Conservation (phyloP, 2,888 invertebrate genomes). For the Anorthoa munda region DNA sequence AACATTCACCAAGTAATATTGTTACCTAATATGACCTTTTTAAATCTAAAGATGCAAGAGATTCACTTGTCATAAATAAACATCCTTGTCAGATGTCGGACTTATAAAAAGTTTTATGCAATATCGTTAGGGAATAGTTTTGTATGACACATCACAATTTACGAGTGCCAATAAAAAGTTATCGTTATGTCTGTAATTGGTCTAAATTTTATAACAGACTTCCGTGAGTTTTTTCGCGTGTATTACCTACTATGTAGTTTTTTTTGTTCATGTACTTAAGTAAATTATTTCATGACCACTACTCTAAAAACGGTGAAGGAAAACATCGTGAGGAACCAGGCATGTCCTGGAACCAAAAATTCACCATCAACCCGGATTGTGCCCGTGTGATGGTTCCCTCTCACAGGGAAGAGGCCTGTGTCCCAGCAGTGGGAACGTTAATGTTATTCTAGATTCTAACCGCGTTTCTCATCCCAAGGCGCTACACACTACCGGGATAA, state of each 20-base stretch:
- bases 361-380: too few relatives aligned
- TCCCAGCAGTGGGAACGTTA: too few relatives aligned
- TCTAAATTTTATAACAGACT: not conserved
- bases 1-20: not conserved
- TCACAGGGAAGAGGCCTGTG: too few relatives aligned
- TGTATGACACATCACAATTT: slow-evolving; percentile 13
- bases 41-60: slow-evolving; percentile 17
- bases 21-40: slow-evolving; percentile 33
- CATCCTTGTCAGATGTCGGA: slow-evolving; percentile 6
- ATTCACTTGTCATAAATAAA: slow-evolving; percentile 20
- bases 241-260: not conserved
- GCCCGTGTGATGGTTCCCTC: too few relatives aligned
- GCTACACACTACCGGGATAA: too few relatives aligned
- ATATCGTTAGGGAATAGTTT: not conserved
- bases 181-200: slow-evolving; percentile 5
- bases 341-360: too few relatives aligned
- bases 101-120: slow-evolving; percentile 27
- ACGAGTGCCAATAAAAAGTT: not conserved
- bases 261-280: not conserved
- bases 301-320: too few relatives aligned
- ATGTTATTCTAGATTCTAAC: too few relatives aligned
- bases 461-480: too few relatives aligned
- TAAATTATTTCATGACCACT: not conserved
- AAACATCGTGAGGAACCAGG: too few relatives aligned
- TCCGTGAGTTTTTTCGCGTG: slow-evolving; percentile 1